These are phyloP conservation scores for Cuculus canorus DNA, from an alignment of 2,797 vertebrate genomes.

Conservation along the genomic window DNA sequence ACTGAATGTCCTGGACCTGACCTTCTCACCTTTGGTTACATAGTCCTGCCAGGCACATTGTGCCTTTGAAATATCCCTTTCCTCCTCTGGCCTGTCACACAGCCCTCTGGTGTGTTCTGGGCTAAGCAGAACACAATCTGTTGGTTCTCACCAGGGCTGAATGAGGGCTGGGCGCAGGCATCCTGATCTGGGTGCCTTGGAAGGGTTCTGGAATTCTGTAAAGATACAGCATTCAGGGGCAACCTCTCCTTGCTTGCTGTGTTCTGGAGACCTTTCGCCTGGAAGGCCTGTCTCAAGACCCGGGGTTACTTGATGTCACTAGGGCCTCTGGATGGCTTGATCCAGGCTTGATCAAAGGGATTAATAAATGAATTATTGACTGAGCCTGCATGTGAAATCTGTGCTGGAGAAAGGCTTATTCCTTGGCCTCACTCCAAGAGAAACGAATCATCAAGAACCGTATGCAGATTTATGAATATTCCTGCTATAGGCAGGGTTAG, in stretches of 20 bases:
- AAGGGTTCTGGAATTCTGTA: not conserved
- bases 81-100: not conserved
- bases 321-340: conserved; percentile 58
- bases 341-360: conserved; percentile 71
- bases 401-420: conserved; percentile 74
- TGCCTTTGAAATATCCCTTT: not conserved
- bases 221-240: not conserved
- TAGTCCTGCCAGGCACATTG: not conserved
- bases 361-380: conserved; percentile 79
- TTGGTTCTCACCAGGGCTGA: not conserved
- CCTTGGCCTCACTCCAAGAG: conserved; percentile 76
- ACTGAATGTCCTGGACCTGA: not conserved
- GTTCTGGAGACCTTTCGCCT: not conserved
- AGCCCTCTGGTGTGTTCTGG: not conserved
- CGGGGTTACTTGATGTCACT: conserved; percentile 24
- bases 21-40: not conserved
- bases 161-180: not conserved
- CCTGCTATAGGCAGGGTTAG: conserved; percentile 65
- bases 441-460: conserved; percentile 79
- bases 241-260: not conserved
- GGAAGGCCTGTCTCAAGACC: not conserved
- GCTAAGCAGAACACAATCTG: not conserved
- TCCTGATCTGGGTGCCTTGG: not conserved
- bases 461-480: conserved; percentile 77
- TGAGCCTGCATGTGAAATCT: conserved; percentile 71